Base-by-base conservation (phyloP, 1,140 invertebrate genomes). In the Tigriopus japonicus region DNA sequence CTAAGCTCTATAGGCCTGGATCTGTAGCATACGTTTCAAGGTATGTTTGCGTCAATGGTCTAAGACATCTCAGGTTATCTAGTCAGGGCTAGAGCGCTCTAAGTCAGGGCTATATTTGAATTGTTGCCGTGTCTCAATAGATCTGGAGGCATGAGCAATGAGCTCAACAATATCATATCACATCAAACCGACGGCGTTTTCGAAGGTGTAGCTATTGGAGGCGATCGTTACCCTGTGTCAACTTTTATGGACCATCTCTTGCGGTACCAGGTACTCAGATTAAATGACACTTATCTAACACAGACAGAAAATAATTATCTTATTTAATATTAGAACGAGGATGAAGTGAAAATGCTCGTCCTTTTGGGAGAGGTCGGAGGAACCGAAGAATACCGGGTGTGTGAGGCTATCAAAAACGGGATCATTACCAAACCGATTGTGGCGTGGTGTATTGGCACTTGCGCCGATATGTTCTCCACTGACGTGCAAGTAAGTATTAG, bases 111-210 rank as follows among this genome's bases (percentile, higher is more conserved):
- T n/a, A n/a, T n/a, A n/a, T n/a, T n/a, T n/a, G n/a, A 35, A 3
- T 35, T 35, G 28, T 35, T 35, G 3, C 3, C 28, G n/a, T n/a
- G n/a, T 35, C 9, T 9, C 28, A 35, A 35, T 35, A 35, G 28
- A 35, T 98, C 94, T 0, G 95, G 95, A 54, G 95, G 95, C 17
- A 99, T 99, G 95, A 96, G 91, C 5, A 99, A 99, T 70, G 96
- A 99, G 73, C 75, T 99, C 56, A 99, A 99, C 75, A 99, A 99
- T 71, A 97, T 99, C 52, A 81, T 99, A 58, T 88, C 91, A 0
- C 90, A 96, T 69, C 84, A 93, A 42, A 93, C 95, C 0, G 87
- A 99, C 74, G 95, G 95, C 43, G 95, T 98, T 0, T 86, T 86
- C 67, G 95, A 98, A 72, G 96, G 96, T 10, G 86, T 99, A 1